Base-by-base conservation (phyloP, 2,888 invertebrate species). In the Dicycla oo region DNA sequence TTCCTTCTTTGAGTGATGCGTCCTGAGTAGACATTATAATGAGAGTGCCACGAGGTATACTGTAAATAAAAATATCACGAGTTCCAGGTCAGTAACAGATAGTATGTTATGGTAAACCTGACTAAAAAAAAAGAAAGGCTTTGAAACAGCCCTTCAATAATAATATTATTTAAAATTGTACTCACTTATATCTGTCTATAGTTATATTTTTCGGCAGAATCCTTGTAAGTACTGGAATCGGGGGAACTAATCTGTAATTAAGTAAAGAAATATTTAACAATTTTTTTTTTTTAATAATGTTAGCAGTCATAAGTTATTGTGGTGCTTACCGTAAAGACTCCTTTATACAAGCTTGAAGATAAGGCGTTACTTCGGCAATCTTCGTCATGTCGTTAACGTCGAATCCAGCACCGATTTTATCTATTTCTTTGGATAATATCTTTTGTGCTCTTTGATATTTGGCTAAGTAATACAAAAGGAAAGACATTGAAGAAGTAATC, bases 391-490 rank as follows among this genome's bases (percentile, higher is more conserved):
- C 88, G 5, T 86, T 80, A 7, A 86, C 58, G n/a, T 84, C 85
- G 20, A 87, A 64, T 61, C 85, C 73, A 0, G 91, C 86, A 53
- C 89, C 82, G 0, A 93, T 78, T 10, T 87, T 84, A 49, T 88
- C 88, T 34, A 97, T 92, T 93, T 98, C 98, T n/a, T 97, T 94
- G 79, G 95, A 96, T 0, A 98, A 92, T 71, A 93, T 93, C 68
- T 96, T 96, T 89, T 98, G 98, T 11, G 95, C 94, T 72, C 96
- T 95, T 57, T 97, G 97, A 88, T 97, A 96, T 81, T 96, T 97
- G 0, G 98, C 97, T 83, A 98, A 91, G 85, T 97, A 96, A 88
- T 97, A 98, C 69, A 98, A 83, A 43, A 97, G 87, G 86, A 97
- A 97, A 0, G 97, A 96, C 86, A 96, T 95, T 2, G 97, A 96